Conservation (phyloP, 2,888 invertebrate genomes). For the Aspidapion aeneum region DNA sequence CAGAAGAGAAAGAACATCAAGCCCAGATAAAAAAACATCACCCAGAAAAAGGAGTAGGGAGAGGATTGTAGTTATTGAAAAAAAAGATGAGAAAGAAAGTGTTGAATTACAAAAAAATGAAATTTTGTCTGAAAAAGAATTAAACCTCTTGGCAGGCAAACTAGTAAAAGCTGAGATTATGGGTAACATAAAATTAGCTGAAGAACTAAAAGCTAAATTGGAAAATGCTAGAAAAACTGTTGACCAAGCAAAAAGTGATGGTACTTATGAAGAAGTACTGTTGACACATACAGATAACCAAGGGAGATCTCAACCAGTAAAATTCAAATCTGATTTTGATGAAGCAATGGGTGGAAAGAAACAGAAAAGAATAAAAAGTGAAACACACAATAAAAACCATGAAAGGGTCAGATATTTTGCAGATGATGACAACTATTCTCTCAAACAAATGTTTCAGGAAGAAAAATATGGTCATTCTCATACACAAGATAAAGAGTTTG, state of each 20-base stretch:
- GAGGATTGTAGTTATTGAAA: slow-evolving; percentile 2
- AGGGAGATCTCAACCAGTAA: slow-evolving; percentile 68
- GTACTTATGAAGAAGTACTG: slow-evolving; percentile 50
- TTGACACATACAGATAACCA: slow-evolving; percentile 64
- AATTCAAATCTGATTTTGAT: slow-evolving; percentile 43
- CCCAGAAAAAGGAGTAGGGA: slow-evolving; percentile 3
- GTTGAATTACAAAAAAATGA: slow-evolving; percentile 16
- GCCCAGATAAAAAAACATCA: neutral
- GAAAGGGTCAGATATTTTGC: slow-evolving; percentile 80
- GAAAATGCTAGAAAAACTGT: slow-evolving; percentile 60
- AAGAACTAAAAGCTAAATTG: slow-evolving; percentile 69
- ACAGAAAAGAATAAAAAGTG: slow-evolving; percentile 54
- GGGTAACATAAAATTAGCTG: slow-evolving; percentile 70
- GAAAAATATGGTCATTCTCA: slow-evolving; percentile 78
- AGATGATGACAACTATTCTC: slow-evolving; percentile 84
- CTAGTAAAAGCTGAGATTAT: slow-evolving; percentile 92
- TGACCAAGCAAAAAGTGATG: slow-evolving; percentile 20
- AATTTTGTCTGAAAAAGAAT: slow-evolving; percentile 69
- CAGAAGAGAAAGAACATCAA: slow-evolving; percentile 13
- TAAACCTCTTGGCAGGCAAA: slow-evolving; percentile 88
- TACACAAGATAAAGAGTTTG: slow-evolving; percentile 78
- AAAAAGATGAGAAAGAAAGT: slow-evolving; percentile 12
- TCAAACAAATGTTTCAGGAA: slow-evolving; percentile 80
- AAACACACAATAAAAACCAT: slow-evolving; percentile 66
- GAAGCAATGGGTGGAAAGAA: slow-evolving; percentile 48